These are phyloP conservation scores for Gorilla gorilla DNA, from an alignment of 2,113 vertebrate species.

Conservation along the genomic window DNA sequence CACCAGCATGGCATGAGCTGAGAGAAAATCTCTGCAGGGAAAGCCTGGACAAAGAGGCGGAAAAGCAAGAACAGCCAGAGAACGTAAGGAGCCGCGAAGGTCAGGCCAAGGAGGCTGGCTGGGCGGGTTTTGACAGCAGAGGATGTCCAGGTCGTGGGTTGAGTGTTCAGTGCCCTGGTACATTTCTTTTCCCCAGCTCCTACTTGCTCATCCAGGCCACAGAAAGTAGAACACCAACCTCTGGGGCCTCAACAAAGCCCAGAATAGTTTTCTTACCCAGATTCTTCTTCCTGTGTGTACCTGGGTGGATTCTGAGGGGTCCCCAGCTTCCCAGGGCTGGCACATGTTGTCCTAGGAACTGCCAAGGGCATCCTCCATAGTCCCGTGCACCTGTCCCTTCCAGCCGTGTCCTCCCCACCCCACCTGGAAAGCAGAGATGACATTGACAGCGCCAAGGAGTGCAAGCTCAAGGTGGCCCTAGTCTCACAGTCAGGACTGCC, in stretches of 20 bases:
- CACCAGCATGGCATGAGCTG: not conserved
- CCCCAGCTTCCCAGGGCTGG: conserved; percentile 56
- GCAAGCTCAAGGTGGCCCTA: not conserved
- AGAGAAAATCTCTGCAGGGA: not conserved
- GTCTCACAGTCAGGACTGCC: not conserved
- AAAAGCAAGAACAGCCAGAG: not conserved
- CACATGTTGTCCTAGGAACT: conserved; percentile 45
- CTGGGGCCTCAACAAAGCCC: conserved; percentile 70
- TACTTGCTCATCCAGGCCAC: conserved; percentile 71
- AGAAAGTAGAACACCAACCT: conserved; percentile 72
- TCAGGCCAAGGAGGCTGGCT: conserved; percentile 54
- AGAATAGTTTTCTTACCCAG: conserved; percentile 80
- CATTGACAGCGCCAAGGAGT: not conserved
- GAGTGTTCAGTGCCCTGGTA: conserved; percentile 65
- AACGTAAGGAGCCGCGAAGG: conserved; percentile 44
- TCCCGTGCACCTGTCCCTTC: conserved; percentile 22
- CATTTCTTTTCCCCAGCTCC: conserved; percentile 76
- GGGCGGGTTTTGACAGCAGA: conserved; percentile 63
- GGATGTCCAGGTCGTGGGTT: conserved; percentile 39
- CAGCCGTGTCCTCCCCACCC: not conserved
- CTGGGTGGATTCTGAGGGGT: conserved; percentile 61
- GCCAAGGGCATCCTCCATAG: conserved; percentile 54
- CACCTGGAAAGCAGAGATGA: not conserved
- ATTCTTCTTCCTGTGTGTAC: conserved; percentile 70
- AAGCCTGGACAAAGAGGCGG: not conserved